Percentiles rank a stretch among this genome's conserved stretches.
These are phyloP conservation scores for Exocentrus adspersus DNA, from an alignment of 2,888 invertebrate species.

Conservation along the genomic window DNA sequence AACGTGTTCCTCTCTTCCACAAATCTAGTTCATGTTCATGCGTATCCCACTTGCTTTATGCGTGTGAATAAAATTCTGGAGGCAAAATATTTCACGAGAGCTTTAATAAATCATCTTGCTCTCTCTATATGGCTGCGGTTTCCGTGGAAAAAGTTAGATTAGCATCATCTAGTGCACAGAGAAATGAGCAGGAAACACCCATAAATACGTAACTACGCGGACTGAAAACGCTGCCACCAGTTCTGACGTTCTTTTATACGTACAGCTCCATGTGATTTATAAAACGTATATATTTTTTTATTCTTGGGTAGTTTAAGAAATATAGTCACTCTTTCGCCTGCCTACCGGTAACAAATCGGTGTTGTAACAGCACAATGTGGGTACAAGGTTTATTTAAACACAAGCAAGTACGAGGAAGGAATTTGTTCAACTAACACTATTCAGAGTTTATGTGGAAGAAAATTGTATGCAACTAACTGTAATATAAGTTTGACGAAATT, in stretches of 20 bases:
- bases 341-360: neutral
- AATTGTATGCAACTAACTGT: too few relatives aligned
- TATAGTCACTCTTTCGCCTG: neutral
- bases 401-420: too few relatives aligned
- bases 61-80: neutral
- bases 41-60: neutral
- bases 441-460: too few relatives aligned
- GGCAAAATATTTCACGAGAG: neutral
- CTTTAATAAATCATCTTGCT: constrained; percentile 8
- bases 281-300: neutral
- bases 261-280: neutral
- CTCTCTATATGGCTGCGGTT: neutral
- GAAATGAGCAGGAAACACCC: constrained; percentile 10
- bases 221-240: neutral
- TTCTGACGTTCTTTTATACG: neutral
- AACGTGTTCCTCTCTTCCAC: neutral
- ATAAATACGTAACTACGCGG: constrained; percentile 14
- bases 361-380: neutral
- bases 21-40: neutral
- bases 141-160: constrained; percentile 8
- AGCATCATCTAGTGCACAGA: neutral
- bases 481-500: too few relatives aligned
- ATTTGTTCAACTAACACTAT: too few relatives aligned
- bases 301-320: neutral
- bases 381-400: too few relatives aligned